phyloP scores from a whole-genome alignment of 2,888 invertebrate genomes.

The Podotricha telesiphe region DNA sequence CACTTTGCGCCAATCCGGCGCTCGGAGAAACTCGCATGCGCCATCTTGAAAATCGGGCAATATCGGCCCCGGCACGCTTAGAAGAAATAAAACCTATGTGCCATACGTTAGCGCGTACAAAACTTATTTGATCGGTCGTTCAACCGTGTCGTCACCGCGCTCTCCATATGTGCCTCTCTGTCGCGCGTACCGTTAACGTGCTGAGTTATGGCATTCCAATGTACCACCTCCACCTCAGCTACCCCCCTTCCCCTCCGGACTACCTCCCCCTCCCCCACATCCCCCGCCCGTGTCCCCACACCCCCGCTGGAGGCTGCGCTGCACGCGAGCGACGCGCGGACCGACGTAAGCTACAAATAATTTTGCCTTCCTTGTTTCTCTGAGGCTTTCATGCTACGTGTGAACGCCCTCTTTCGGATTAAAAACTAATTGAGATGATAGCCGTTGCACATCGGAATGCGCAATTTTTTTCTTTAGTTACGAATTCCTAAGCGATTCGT shows the following conservation, averaged over 20 bases:
- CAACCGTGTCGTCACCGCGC: slow-evolving; percentile 70
- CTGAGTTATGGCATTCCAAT: slow-evolving; percentile 82
- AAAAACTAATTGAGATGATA: slow-evolving; percentile 47
- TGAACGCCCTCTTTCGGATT: slow-evolving; percentile 63
- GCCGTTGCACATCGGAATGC: slow-evolving; percentile 16
- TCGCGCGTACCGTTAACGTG: slow-evolving; percentile 79
- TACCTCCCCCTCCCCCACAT: not conserved
- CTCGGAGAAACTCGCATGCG: slow-evolving; percentile 56
- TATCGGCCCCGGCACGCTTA: slow-evolving; percentile 67
- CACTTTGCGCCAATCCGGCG: slow-evolving; percentile 52
- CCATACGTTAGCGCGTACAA: slow-evolving; percentile 78
- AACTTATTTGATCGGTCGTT: slow-evolving; percentile 84
- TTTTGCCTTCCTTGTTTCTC: slow-evolving; percentile 64
- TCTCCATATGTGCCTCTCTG: slow-evolving; percentile 58
- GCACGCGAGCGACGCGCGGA: slow-evolving; percentile 46
- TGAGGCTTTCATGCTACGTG: slow-evolving; percentile 63
- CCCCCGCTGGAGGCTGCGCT: slow-evolving; percentile 69
- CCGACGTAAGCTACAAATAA: slow-evolving; percentile 67
- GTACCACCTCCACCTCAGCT: slow-evolving; percentile 68
- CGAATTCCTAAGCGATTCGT: slow-evolving; percentile 25
- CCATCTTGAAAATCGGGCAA: slow-evolving; percentile 59
- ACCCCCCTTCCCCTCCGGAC: not conserved
- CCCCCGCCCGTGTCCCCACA: no score
- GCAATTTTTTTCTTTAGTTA: slow-evolving; percentile 23
- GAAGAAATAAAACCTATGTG: slow-evolving; percentile 76